Evolutionary conservation across 2,797 vertebrate genomes (phyloP).

Genomic region (Megalops cyprinoides): DNA sequence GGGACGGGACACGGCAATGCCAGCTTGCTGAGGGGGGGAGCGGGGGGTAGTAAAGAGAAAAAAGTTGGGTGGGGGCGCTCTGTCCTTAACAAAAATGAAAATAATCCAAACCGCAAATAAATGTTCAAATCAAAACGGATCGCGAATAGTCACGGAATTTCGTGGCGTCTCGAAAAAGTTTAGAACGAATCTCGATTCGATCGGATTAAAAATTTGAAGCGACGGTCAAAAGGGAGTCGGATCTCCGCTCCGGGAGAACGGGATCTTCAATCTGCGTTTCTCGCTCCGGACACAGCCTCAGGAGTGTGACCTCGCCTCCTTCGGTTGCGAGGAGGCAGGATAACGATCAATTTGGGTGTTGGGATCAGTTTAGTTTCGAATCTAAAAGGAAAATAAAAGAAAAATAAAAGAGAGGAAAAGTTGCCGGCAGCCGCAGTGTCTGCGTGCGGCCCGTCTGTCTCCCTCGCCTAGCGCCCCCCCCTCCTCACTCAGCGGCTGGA

Average conservation of each 20-base stretch:
- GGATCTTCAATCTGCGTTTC: constrained; percentile 26
- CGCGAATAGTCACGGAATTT: not conserved
- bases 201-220: not conserved
- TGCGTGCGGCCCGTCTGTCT: constrained; percentile 31
- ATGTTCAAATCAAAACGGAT: not conserved
- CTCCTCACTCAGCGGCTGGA: constrained; percentile 14
- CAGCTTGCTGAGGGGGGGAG: constrained; percentile 5
- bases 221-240: constrained; percentile 16
- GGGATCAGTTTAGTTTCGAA: not conserved
- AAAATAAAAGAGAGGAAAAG: constrained; percentile 30
- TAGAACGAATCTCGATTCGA: not conserved
- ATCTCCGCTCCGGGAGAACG: constrained; percentile 6
- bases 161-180: not conserved
- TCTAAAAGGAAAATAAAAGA: constrained; percentile 26
- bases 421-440: constrained; percentile 27
- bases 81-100: constrained; percentile 24
- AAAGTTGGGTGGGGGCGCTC: constrained; percentile 33
- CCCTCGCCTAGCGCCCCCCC: constrained; percentile 28
- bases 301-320: not conserved
- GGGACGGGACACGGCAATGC: constrained; percentile 32
- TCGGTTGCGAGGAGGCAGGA: not conserved
- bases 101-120: constrained; percentile 18
- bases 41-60: constrained; percentile 1
- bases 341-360: not conserved
- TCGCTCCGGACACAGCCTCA: constrained; percentile 17